Base-by-base conservation (phyloP, 37 sponge, comb jelly and placozoan species). In the Aplysina aerophoba region DNA sequence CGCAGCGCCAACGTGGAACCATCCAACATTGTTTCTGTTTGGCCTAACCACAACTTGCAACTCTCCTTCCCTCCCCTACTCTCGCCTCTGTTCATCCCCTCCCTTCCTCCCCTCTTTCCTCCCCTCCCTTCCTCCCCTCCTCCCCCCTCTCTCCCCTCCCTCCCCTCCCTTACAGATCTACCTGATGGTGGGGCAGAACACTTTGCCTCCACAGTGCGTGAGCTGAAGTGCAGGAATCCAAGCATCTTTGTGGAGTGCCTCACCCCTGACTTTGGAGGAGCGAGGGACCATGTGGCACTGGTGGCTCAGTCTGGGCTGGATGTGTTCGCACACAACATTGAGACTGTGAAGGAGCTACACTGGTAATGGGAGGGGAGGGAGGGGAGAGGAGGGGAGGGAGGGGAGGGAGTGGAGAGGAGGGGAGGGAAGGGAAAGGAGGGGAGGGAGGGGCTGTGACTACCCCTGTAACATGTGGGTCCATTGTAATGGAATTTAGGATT, bases 311-410 rank as follows among this genome's bases (percentile, higher is more conserved):
- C 99, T 34, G 99, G 99, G 21, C 77, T 98, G 77, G 94, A 98
- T 68, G 99, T 98, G 56, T 98, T 91, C 88, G 99, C 99, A 39
- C 99, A 98, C 89, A 98, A 98, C 78, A 74, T 98, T 13, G 99
- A 98, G 82, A 98, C 99, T 67, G 99, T 98, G 33, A 73, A 92
- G 67, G 81, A 89, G 21, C 87, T 98, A 14, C 99, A 98, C 31
- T 95, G 95, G 93, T 95, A 63, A 86, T 62, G 57, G 8, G 50
- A 44, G 50, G 50, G 50, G 50, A 44, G 50, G 8, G 50, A 11
- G 50, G 8, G 8, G 50, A 44, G 3, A 8, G 50, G 50, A 44
- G 50, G 50, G 50, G 50, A 11, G 50, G 50, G 50, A 44, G 6
- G 8, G 50, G 50, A 44, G 50, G 50, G 50, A 44, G 8, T 3